Evolutionary conservation across 2,797 vertebrate species (phyloP).

Genomic region (Nannoperca australis): DNA sequence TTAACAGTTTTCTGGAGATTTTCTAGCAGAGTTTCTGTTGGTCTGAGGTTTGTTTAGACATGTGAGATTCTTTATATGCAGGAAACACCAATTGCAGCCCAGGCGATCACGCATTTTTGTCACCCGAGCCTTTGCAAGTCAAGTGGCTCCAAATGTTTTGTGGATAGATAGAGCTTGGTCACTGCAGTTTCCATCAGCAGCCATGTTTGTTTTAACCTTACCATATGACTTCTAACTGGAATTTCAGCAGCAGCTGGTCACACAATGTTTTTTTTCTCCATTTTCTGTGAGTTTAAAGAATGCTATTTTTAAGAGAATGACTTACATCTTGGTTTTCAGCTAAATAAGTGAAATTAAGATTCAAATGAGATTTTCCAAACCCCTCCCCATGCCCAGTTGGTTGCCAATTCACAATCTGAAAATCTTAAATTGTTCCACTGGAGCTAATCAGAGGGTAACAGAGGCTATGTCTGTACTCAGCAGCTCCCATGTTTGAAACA

Average conservation of each 20-base stretch:
- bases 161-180: slow-evolving; percentile 13
- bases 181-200: slow-evolving; percentile 49
- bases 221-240: slow-evolving; percentile 37
- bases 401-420: neutral
- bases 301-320: neutral
- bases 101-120: slow-evolving; percentile 27
- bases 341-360: slow-evolving; percentile 9
- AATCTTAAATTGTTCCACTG: slow-evolving; percentile 22
- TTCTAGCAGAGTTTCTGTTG: slow-evolving; percentile 35
- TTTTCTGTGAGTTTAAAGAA: slow-evolving; percentile 16
- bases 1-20: slow-evolving; percentile 30
- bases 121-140: slow-evolving; percentile 18
- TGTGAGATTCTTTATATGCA: slow-evolving; percentile 47
- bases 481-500: slow-evolving; percentile 37
- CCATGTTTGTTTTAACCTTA: slow-evolving; percentile 44
- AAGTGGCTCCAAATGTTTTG: slow-evolving; percentile 7
- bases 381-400: neutral
- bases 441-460: slow-evolving; percentile 8
- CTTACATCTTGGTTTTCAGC: slow-evolving; percentile 15
- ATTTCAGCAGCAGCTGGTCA: slow-evolving; percentile 40
- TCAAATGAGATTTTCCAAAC: slow-evolving; percentile 21
- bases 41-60: slow-evolving; percentile 55
- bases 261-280: neutral
- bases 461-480: slow-evolving; percentile 30
- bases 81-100: slow-evolving; percentile 27